Percentiles rank a stretch among this genome's conserved stretches.
Conservation (phyloP, 2,113 vertebrate genomes). For the Limanda limanda region DNA sequence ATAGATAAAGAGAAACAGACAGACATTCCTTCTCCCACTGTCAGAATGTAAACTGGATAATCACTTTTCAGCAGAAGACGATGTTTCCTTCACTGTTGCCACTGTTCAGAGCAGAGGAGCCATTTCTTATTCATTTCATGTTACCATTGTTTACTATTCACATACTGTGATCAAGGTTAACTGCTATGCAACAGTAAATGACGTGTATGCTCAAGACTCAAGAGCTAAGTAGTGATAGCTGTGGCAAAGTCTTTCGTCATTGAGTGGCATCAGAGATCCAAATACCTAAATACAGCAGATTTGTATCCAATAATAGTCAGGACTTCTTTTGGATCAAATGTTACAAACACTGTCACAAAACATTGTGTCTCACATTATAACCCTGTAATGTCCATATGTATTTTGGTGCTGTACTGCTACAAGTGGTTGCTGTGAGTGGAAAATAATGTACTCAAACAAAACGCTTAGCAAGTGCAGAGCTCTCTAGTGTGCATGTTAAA, state of each 20-base stretch:
- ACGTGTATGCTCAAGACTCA: background rate
- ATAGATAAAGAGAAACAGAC: background rate
- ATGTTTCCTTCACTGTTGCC: no score
- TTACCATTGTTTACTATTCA: background rate
- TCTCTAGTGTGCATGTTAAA: conserved; percentile 28
- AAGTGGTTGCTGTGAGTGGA: conserved; percentile 15
- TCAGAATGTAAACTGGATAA: background rate
- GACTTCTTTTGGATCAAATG: conserved; percentile 1
- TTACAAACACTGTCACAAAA: background rate
- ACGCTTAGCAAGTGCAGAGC: background rate
- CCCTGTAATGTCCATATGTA: conserved; percentile 4
- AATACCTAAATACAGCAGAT: background rate
- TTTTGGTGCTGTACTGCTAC: conserved; percentile 24
- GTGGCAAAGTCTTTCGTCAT: no score
- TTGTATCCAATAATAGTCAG: background rate
- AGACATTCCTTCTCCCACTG: background rate
- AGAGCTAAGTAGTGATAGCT: background rate
- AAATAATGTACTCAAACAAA: conserved; percentile 23
- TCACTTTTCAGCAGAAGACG: background rate
- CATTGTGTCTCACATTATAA: conserved; percentile 24
- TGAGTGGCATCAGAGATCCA: background rate
- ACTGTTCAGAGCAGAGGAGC: background rate
- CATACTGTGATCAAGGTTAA: background rate
- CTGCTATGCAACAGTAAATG: background rate
- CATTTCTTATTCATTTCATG: background rate